phyloP scores from a whole-genome alignment of 2,113 vertebrate genomes.

The Prunella fulvescens region DNA sequence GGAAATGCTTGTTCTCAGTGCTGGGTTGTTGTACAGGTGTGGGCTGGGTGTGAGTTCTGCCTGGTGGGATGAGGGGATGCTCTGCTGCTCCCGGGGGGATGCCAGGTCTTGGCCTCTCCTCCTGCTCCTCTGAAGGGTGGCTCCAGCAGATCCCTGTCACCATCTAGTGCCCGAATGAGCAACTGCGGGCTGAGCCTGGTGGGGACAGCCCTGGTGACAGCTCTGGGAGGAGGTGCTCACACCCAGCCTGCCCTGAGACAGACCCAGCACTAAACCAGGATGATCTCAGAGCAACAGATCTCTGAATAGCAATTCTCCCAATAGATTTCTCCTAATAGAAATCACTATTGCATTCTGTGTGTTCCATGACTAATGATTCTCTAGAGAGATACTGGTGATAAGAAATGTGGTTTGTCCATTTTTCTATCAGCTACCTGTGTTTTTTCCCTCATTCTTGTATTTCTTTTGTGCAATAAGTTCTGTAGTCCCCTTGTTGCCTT shows the following conservation, averaged over 20 bases:
- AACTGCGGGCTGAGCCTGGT: background rate
- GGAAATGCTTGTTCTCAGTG: background rate
- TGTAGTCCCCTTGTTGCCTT: background rate
- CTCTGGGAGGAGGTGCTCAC: background rate
- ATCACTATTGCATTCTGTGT: background rate
- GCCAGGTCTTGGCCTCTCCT: background rate
- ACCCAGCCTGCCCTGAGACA: background rate
- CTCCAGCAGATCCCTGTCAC: background rate
- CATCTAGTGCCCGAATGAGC: background rate
- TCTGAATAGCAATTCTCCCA: background rate
- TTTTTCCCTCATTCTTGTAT: background rate
- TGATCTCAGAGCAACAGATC: background rate
- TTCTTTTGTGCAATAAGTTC: background rate
- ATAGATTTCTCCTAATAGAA: background rate
- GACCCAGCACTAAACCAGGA: background rate
- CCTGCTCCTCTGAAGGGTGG: rapidly evolving
- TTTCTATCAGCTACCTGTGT: background rate
- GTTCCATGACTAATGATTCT: background rate
- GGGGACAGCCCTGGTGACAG: rapidly evolving
- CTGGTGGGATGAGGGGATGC: background rate
- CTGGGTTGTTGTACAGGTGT: rapidly evolving
- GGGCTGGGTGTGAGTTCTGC: background rate
- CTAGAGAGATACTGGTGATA: background rate
- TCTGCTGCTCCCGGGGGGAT: background rate
- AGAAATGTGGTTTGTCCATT: background rate